Conservation (phyloP, 2,888 invertebrate species). For the Mimachlamys varia region DNA sequence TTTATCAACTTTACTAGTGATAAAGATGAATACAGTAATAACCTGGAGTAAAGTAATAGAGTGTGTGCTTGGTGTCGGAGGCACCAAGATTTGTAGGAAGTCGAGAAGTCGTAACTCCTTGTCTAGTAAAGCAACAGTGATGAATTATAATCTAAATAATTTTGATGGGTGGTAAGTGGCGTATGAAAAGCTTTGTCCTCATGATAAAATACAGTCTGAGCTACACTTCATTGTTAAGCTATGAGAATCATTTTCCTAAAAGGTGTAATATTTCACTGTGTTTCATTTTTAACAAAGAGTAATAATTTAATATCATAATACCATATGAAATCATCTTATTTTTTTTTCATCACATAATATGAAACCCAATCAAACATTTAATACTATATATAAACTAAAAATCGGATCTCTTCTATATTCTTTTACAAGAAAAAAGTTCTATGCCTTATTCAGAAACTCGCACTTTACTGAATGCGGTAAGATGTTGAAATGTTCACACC, state of each 20-base stretch:
- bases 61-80: too few relatives aligned
- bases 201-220: neutral
- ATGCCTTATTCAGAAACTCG: too few relatives aligned
- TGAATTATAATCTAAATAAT: neutral
- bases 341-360: neutral
- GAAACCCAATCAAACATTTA: neutral
- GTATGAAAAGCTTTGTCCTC: neutral
- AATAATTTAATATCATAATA: neutral
- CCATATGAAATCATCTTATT: neutral
- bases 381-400: neutral
- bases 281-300: neutral
- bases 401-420: neutral
- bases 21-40: too few relatives aligned
- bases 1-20: too few relatives aligned
- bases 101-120: neutral
- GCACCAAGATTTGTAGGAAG: neutral
- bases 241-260: neutral
- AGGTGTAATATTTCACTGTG: neutral
- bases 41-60: too few relatives aligned
- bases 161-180: neutral
- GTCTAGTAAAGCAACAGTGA: neutral
- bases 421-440: neutral
- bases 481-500: neutral
- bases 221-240: neutral
- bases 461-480: neutral